phyloP scores from a whole-genome alignment of 2,797 vertebrate genomes.

The Xerus rutilus region DNA sequence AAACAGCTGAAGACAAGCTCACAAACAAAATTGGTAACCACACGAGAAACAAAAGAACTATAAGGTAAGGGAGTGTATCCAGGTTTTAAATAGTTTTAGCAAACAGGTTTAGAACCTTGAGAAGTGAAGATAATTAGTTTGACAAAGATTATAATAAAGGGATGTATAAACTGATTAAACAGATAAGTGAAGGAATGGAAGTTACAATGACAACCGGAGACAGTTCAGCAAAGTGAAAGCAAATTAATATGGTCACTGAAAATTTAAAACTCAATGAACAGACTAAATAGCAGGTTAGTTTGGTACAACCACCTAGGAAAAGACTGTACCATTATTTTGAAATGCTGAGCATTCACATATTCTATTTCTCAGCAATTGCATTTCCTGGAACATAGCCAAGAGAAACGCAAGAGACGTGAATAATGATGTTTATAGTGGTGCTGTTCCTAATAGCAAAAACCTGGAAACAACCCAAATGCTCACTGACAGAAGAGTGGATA shows the following conservation, averaged over 20 bases:
- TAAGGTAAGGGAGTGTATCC: not conserved
- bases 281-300: not conserved
- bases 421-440: constrained; percentile 41
- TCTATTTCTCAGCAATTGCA: not conserved
- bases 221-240: constrained; percentile 1
- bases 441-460: not conserved
- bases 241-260: not conserved
- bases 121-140: not conserved
- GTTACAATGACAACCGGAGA: not conserved
- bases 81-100: not conserved
- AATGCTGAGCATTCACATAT: not conserved
- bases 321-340: not conserved
- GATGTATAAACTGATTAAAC: not conserved
- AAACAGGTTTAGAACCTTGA: not conserved
- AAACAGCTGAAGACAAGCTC: not conserved
- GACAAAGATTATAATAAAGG: not conserved
- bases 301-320: not conserved
- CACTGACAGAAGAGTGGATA: constrained; percentile 52
- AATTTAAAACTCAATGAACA: not conserved
- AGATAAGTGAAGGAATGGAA: not conserved
- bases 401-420: constrained; percentile 50
- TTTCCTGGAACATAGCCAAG: constrained; percentile 60
- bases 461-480: constrained; percentile 49
- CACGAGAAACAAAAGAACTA: not conserved
- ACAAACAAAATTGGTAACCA: not conserved